Percentiles rank a stretch among this genome's conserved stretches.
These are phyloP conservation scores for Planococcus citri DNA, from an alignment of 1,140 invertebrate species.

Conservation along the genomic window DNA sequence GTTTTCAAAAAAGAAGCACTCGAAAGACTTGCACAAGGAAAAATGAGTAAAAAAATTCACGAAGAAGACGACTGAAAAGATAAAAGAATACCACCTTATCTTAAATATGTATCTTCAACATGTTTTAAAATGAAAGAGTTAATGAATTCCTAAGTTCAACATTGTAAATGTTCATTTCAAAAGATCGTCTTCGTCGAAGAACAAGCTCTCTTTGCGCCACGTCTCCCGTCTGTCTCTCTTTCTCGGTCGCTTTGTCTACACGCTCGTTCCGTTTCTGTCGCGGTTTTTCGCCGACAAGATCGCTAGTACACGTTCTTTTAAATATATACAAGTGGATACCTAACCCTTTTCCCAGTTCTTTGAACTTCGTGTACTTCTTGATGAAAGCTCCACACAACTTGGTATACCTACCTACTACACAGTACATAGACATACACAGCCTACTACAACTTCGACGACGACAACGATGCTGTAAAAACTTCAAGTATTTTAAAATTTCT, in stretches of 20 bases:
- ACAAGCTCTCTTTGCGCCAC: not conserved
- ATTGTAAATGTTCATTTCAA: slow-evolving; percentile 16
- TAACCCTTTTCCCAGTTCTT: slow-evolving; percentile 4
- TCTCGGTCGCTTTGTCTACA: not conserved
- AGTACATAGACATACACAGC: no score
- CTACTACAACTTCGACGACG: no score
- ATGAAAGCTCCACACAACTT: not conserved
- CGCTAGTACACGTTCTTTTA: not conserved
- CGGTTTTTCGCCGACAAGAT: not conserved
- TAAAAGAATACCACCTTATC: slow-evolving; percentile 19
- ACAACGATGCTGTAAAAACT: no score
- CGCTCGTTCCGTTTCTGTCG: not conserved
- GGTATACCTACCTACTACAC: no score
- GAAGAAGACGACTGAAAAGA: slow-evolving; percentile 17
- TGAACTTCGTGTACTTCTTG: not conserved
- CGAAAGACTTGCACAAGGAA: slow-evolving; percentile 14
- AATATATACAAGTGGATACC: slow-evolving; percentile 4
- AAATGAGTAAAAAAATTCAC: not conserved
- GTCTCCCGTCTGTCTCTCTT: not conserved
- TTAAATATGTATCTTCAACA: slow-evolving; percentile 19
- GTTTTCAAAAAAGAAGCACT: slow-evolving; percentile 17
- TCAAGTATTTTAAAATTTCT: no score
- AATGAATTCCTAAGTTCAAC: slow-evolving; percentile 20
- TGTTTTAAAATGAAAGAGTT: slow-evolving; percentile 17
- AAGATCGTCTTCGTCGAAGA: slow-evolving; percentile 17